Base-by-base conservation (phyloP, 2,888 invertebrate genomes). In the Omphaloscelis lunosa region DNA sequence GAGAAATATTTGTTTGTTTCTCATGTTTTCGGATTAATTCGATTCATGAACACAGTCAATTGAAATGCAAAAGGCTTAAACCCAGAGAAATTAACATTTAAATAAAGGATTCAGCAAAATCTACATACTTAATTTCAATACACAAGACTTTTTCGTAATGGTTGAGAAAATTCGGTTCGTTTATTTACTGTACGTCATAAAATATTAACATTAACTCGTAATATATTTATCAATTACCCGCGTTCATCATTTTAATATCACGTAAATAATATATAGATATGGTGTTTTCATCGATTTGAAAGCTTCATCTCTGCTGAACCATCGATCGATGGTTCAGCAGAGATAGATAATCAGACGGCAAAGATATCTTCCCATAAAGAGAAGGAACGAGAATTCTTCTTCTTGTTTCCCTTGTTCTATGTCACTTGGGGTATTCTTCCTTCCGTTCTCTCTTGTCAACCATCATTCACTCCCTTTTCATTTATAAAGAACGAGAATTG, bases 51-150 rank as follows among this genome's bases (percentile, higher is more conserved):
- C 34, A 48, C n/a, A 39, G 62, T 39, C 23, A 70, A 66, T 72
- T 72, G 69, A 83, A 73, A 83, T 83, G 59, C 66, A 67, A 71
- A 83, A 72, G 58, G 72, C 23, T 75, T 34, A 58, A 77, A 69
- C 51, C 29, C 65, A 29, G 66, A 41, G 39, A 75, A 72, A 83
- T 83, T 79, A 70, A 79, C 79, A 79, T 83, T 75, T 83, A 61
- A 75, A 83, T 83, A 73, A 79, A 75, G 48, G 34, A 63, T 68
- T 73, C 59, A 29, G 72, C n/a, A 23, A 76, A 66, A 79, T 83
- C 70, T 79, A 34, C 79, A 83, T 73, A 79, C 12, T 66, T 83
- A 67, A 79, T 83, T 75, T 83, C 59, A 62, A 75, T 79, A 61
- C 48, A 20, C 66, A 27, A 27, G 23, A 34, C 23, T 65, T 72